Percentiles rank a stretch among this genome's conserved stretches.
Conservation (phyloP, 2,113 vertebrate species). For the Zingel zingel region DNA sequence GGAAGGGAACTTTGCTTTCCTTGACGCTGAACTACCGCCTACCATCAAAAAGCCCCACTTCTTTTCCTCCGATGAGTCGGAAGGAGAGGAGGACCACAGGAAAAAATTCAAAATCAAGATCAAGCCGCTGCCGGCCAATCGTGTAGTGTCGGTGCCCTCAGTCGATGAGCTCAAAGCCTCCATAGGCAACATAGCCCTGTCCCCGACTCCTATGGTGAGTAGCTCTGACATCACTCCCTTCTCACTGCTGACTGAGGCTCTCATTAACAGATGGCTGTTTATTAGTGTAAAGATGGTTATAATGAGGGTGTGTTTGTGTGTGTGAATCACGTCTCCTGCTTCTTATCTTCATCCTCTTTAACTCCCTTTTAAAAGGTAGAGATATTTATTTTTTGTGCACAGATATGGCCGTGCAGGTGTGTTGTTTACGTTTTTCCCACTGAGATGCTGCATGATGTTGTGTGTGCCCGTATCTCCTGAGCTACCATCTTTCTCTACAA, state of each 20-base stretch:
- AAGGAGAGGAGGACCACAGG: conserved; percentile 94
- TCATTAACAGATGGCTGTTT: neutral
- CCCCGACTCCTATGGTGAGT: conserved; percentile 97
- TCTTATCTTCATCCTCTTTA: neutral
- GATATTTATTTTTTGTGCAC: neutral
- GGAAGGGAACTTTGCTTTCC: conserved; percentile 70
- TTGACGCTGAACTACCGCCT: conserved; percentile 86
- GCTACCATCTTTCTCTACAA: neutral
- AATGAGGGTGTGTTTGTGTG: neutral
- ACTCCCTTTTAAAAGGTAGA: neutral
- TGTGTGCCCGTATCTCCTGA: neutral
- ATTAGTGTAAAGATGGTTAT: neutral
- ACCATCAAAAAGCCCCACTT: conserved; percentile 91
- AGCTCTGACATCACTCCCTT: conserved; percentile 6
- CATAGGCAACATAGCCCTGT: conserved; percentile 95
- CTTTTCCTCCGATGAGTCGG: conserved; percentile 97
- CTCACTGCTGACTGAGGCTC: neutral
- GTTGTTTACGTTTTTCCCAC: neutral
- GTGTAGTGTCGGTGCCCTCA: conserved; percentile 83
- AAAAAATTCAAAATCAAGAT: conserved; percentile 99
- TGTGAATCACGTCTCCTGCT: neutral
- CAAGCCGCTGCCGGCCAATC: conserved; percentile 89
- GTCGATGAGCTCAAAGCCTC: conserved; percentile 96
- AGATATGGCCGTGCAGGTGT: neutral
- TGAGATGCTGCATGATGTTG: conserved; percentile 1